Percentiles rank a stretch among this genome's conserved stretches.
Conservation (phyloP, 2,113 vertebrate genomes). For the Gavia stellata region DNA sequence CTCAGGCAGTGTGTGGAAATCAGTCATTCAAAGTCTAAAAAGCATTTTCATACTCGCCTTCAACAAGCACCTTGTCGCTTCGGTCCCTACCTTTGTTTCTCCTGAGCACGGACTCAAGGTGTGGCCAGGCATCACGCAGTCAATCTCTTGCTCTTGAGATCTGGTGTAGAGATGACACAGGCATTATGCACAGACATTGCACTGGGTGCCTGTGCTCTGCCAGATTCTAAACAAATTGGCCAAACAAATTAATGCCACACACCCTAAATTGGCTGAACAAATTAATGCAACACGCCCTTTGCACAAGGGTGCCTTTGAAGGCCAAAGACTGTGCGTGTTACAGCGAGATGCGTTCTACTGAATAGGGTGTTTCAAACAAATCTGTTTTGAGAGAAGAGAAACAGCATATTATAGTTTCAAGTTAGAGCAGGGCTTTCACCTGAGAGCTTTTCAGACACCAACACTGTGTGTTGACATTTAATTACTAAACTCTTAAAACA, state of each 20-base stretch:
- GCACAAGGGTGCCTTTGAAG: slow-evolving; percentile 50
- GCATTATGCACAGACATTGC: slow-evolving; percentile 18
- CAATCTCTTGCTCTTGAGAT: slow-evolving; percentile 39
- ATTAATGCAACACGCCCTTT: slow-evolving; percentile 64
- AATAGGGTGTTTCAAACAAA: slow-evolving; percentile 22
- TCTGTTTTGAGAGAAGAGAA: neutral
- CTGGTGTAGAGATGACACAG: slow-evolving; percentile 34
- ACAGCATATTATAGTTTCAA: slow-evolving; percentile 15
- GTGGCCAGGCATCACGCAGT: neutral
- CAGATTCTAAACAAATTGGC: slow-evolving; percentile 69
- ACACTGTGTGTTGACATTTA: slow-evolving; percentile 42
- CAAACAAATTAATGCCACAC: slow-evolving; percentile 65
- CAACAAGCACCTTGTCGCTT: neutral
- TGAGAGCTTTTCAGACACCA: neutral
- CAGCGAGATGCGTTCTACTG: neutral
- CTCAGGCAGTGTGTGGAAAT: neutral
- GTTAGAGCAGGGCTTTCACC: slow-evolving; percentile 12
- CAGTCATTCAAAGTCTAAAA: neutral
- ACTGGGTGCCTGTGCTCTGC: neutral
- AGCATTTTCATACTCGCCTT: neutral
- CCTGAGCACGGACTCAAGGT: neutral
- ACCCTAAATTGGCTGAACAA: slow-evolving; percentile 62
- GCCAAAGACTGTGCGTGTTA: slow-evolving; percentile 5
- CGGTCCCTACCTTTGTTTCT: neutral
- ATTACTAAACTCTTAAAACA: slow-evolving; percentile 64